A percentile compares a stretch with the other conserved stretches of the same genome.
phyloP scores from a whole-genome alignment of 2,113 vertebrate species.

The Ictalurus punctatus region DNA sequence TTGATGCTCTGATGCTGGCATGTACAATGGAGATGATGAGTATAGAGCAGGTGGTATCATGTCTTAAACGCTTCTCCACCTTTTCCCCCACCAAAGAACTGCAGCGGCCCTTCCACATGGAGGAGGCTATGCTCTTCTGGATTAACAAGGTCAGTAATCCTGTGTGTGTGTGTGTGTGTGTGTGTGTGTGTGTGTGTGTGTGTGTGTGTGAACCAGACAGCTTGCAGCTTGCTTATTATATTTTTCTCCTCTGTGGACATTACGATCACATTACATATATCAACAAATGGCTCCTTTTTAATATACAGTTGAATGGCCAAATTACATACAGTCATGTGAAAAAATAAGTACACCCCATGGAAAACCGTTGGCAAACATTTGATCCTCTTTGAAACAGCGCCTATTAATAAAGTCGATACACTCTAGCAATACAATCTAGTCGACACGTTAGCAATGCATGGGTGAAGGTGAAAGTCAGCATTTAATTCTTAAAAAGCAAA shows the following conservation, averaged over 20 bases:
- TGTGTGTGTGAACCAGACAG: background rate
- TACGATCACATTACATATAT: background rate
- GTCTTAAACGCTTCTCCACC: conserved; percentile 82
- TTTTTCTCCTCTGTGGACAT: background rate
- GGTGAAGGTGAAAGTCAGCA: background rate
- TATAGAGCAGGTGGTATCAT: conserved; percentile 84
- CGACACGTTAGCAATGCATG: background rate
- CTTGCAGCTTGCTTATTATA: background rate
- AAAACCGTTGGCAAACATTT: no score
- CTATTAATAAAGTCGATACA: no score
- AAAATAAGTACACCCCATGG: no score
- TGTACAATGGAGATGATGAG: conserved; percentile 87
- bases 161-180: conserved; percentile 6
- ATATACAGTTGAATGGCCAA: background rate
- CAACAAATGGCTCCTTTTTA: background rate
- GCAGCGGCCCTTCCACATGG: conserved; percentile 82
- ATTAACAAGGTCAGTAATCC: conserved; percentile 80
- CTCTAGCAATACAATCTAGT: no score
- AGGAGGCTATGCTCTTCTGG: conserved; percentile 90
- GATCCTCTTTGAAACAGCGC: no score
- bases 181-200: conserved; percentile 15
- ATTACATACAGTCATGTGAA: background rate
- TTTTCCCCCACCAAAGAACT: conserved; percentile 86
- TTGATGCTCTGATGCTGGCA: conserved; percentile 86
- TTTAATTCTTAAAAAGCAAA: background rate